Evolutionary conservation across 2,888 invertebrate genomes (phyloP).

Genomic region (Nephrocerus scutellatus): DNA sequence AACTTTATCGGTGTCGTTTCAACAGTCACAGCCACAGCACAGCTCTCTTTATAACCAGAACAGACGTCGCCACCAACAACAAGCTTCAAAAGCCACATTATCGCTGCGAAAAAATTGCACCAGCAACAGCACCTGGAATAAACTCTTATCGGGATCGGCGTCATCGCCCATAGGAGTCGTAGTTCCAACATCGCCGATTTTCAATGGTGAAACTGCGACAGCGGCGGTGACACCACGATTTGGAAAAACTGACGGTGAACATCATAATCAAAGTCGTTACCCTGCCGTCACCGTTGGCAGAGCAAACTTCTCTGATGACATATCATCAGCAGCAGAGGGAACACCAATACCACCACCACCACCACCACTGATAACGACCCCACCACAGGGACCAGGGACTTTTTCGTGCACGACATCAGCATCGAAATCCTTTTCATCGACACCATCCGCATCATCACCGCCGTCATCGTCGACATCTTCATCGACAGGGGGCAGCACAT

Average conservation of each 20-base stretch:
- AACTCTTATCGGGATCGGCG: too few relatives aligned
- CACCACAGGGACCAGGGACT: conserved; percentile 19
- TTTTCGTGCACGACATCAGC: conserved; percentile 17
- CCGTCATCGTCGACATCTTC: conserved; percentile 21
- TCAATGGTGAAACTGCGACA: conserved; percentile 5
- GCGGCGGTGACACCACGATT: conserved; percentile 6
- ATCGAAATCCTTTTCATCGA: conserved; percentile 19
- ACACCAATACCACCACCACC: conserved; percentile 17
- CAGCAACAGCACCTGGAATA: conserved; percentile 14
- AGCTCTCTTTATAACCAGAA: conserved; percentile 14
- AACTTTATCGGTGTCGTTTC: conserved; percentile 21
- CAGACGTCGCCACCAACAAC: conserved; percentile 4
- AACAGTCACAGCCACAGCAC: conserved; percentile 15
- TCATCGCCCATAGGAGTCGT: too few relatives aligned
- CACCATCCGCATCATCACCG: conserved; percentile 18
- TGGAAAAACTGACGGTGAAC: too few relatives aligned
- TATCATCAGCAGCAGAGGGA: conserved; percentile 18
- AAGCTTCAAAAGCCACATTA: not conserved
- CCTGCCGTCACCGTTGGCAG: not conserved
- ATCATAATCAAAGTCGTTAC: conserved; percentile 13
- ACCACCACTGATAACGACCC: conserved; percentile 12
- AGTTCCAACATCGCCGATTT: not conserved
- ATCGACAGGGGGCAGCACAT: conserved; percentile 17
- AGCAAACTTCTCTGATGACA: too few relatives aligned
- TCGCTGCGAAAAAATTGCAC: conserved; percentile 9